A percentile compares a stretch with the other conserved stretches of the same genome.
Evolutionary conservation across 2,888 invertebrate genomes (phyloP).

Genomic region (Leptinotarsa juncta): DNA sequence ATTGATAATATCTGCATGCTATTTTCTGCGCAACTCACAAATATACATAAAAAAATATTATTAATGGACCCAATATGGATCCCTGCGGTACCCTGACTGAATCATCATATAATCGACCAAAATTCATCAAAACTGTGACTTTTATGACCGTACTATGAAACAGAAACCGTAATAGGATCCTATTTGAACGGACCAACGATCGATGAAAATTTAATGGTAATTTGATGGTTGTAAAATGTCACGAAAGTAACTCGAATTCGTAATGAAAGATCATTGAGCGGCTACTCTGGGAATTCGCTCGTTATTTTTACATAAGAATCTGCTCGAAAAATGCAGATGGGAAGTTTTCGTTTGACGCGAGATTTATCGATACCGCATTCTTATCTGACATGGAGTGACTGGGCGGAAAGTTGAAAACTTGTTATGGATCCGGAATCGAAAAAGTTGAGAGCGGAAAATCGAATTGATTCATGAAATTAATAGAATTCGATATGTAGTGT

Average conservation of each 20-base stretch:
- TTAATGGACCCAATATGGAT: no score
- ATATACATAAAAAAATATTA: no score
- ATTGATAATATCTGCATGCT: no score
- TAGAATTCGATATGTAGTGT: neutral
- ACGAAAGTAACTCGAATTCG: conserved; percentile 15
- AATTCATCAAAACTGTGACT: no score
- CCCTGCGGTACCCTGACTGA: no score
- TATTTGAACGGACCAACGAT: conserved; percentile 39
- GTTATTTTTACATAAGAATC: conserved; percentile 5
- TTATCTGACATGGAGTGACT: conserved; percentile 11
- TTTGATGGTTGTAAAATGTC: conserved; percentile 31
- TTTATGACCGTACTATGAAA: neutral
- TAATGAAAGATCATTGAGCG: neutral
- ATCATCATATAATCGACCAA: no score
- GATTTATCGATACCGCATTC: conserved; percentile 13
- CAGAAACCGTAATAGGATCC: conserved; percentile 37
- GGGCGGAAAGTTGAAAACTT: conserved; percentile 14
- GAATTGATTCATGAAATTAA: conserved; percentile 4
- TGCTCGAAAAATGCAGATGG: conserved; percentile 11
- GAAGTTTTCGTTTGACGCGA: neutral
- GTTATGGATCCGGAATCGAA: conserved; percentile 9
- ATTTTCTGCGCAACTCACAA: no score
- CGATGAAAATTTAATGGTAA: conserved; percentile 41
- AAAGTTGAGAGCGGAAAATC: conserved; percentile 3
- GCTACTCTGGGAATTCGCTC: conserved; percentile 5